A percentile compares a stretch with the other conserved stretches of the same genome.
phyloP scores from a whole-genome alignment of 2,888 invertebrate genomes.

The Cephalotes varians region DNA sequence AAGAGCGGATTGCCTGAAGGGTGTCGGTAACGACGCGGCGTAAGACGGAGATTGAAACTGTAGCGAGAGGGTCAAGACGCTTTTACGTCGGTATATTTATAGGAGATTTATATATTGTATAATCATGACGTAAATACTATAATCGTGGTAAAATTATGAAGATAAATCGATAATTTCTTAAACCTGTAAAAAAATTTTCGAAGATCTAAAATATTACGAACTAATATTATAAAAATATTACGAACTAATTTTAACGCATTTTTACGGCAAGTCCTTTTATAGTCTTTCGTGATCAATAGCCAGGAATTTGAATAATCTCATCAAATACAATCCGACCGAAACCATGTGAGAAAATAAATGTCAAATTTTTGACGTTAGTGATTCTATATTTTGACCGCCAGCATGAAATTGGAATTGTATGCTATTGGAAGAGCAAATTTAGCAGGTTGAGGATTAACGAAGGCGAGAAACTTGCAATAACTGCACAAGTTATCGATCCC shows the following conservation, averaged over 20 bases:
- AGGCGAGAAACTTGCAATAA: conserved; percentile 9
- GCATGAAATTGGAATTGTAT: not conserved
- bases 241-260: not conserved
- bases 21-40: conserved; percentile 18
- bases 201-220: not conserved
- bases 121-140: conserved; percentile 1
- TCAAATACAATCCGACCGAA: not conserved
- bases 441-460: conserved; percentile 6
- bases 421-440: not conserved
- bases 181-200: not conserved
- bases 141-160: not conserved
- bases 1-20: conserved; percentile 20
- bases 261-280: not conserved
- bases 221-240: too few relatives aligned
- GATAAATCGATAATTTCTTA: conserved; percentile 1
- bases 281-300: not conserved
- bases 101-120: not conserved
- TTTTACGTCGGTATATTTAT: not conserved
- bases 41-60: conserved; percentile 30
- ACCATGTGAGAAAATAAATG: not conserved
- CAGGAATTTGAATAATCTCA: not conserved
- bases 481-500: conserved; percentile 31
- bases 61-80: not conserved
- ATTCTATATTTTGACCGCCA: not conserved
- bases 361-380: not conserved